Conservation (phyloP, 2,797 vertebrate species). For the Acropternis orthonyx region DNA sequence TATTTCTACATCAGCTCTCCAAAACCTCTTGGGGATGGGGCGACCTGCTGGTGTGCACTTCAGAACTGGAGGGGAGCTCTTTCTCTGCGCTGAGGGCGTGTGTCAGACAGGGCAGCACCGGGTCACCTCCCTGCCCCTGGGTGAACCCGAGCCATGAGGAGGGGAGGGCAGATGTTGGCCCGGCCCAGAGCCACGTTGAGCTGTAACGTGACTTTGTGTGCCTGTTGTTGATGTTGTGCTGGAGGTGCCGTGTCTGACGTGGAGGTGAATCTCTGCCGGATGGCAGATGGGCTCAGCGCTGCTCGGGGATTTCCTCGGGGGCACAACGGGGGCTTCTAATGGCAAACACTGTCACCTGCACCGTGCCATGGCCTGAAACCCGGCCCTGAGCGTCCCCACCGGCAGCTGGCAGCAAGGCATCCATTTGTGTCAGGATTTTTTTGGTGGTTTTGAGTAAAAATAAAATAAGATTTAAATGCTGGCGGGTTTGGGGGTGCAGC, state of each 20-base stretch:
- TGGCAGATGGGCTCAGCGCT: neutral
- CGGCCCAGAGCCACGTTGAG: neutral
- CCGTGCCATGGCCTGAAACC: neutral
- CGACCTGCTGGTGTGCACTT: neutral
- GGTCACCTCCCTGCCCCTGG: neutral
- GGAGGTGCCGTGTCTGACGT: neutral
- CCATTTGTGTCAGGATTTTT: neutral
- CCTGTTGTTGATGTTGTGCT: neutral
- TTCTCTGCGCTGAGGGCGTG: neutral
- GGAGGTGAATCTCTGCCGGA: neutral
- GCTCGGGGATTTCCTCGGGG: neutral
- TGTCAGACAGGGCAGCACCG: rapidly evolving
- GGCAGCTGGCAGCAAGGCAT: neutral
- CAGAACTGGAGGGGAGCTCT: neutral
- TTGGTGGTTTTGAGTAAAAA: neutral
- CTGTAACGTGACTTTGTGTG: neutral
- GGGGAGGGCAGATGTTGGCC: neutral
- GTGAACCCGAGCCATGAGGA: rapidly evolving
- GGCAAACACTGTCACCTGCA: neutral
- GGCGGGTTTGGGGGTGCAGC: neutral
- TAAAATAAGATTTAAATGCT: neutral
- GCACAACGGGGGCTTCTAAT: neutral
- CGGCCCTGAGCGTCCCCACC: neutral
- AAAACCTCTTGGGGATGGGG: neutral
- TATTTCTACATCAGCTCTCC: neutral